These are phyloP conservation scores for Megamerina dolium DNA, from an alignment of 2,888 invertebrate species.

Conservation along the genomic window DNA sequence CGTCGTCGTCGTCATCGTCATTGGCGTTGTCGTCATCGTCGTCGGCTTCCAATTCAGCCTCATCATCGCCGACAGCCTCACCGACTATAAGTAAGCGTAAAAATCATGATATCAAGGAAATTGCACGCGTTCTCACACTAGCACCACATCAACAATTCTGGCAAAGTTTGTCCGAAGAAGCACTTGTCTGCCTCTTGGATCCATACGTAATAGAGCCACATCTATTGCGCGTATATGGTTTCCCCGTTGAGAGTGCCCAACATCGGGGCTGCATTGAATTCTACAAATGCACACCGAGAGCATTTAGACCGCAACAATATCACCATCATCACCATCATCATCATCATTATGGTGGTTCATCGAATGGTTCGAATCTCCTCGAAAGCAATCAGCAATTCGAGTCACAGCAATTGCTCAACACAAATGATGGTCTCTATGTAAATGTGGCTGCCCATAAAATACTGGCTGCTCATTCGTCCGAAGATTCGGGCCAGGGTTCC, in stretches of 20 bases:
- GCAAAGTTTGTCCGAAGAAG: conserved; percentile 51
- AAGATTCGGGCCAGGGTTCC: conserved; percentile 53
- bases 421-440: too few species aligned
- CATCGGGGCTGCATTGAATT: conserved; percentile 60
- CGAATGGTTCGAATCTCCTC: conserved; percentile 16
- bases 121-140: conserved; percentile 13
- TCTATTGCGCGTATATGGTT: conserved; percentile 63
- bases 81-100: conserved; percentile 27
- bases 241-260: conserved; percentile 61
- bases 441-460: too few species aligned
- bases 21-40: conserved; percentile 30
- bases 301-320: conserved; percentile 43
- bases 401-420: too few species aligned
- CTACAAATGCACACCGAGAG: conserved; percentile 55
- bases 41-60: conserved; percentile 29
- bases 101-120: conserved; percentile 17
- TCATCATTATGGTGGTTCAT: conserved; percentile 13
- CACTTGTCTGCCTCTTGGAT: conserved; percentile 55
- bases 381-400: conserved; percentile 7
- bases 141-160: conserved; percentile 43
- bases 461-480: conserved; percentile 22
- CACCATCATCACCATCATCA: conserved; percentile 23
- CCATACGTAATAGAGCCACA: conserved; percentile 59
- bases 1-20: conserved; percentile 17
- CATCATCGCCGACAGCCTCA: conserved; percentile 35